phyloP scores from a whole-genome alignment of 2,888 invertebrate genomes.

The Tipula lateralis region DNA sequence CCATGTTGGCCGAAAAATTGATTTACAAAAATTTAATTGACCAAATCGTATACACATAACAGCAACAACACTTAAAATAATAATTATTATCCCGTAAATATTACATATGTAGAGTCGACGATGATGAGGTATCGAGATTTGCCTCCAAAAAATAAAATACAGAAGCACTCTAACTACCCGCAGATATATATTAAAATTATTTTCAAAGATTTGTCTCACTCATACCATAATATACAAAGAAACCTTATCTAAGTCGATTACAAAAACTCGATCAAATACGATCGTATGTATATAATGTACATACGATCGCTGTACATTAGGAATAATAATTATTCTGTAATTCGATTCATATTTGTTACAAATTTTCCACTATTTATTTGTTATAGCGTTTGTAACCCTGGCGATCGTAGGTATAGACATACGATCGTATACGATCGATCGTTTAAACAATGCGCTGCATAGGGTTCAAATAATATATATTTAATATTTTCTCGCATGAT shows the following conservation, averaged over 20 bases:
- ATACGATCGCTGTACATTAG: neutral
- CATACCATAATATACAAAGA: neutral
- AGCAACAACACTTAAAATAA: neutral
- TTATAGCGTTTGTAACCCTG: neutral
- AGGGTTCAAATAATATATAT: neutral
- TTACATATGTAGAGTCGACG: neutral
- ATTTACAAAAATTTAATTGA: neutral
- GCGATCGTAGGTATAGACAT: neutral
- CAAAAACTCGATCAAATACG: neutral
- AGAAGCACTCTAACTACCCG: slow-evolving; percentile 12
- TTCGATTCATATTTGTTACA: slow-evolving; percentile 11
- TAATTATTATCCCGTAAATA: neutral
- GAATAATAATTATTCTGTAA: slow-evolving; percentile 11
- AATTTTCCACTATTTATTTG: slow-evolving; percentile 14
- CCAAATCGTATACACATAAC: neutral
- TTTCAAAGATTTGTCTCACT: neutral
- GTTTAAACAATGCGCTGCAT: too few relatives aligned
- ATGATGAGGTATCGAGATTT: neutral
- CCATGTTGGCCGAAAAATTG: neutral
- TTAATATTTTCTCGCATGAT: neutral
- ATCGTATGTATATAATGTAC: neutral
- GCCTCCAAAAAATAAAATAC: neutral
- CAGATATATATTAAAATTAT: neutral
- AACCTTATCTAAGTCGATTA: slow-evolving; percentile 1
- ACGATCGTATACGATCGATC: neutral